Base-by-base conservation (phyloP, 1,140 invertebrate genomes). In the Acromyrmex heyeri region DNA sequence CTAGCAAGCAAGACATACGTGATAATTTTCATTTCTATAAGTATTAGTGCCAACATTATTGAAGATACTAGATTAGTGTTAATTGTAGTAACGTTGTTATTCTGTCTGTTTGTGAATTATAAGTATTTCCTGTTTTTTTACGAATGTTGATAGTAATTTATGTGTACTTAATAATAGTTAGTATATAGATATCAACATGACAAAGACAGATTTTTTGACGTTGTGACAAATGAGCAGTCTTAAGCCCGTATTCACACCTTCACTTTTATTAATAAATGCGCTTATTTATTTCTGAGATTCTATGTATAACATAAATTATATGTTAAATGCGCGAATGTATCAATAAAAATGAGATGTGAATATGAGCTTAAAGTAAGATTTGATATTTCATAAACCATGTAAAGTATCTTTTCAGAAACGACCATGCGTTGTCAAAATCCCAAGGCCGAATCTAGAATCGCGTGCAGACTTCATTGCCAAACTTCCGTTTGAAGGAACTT, bases 401-500 rank as follows among this genome's bases (percentile, higher is more conserved):
- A 48, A 5, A 62, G 5, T 21, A 3, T 59, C 30, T 34, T 24
- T 6, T 7, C n/a, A 18, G 30, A 55, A 10, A 18, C 14, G 12
- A 57, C 5, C 44, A 6, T 3, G 24, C 30, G 3, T 2, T 61
- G 34, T 72, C 18, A 14, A 10, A 57, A 70, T 2, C 64, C 14
- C 21, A 4, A 12, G 16, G 38, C 4, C 30, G 5, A n/a, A 81
- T n/a, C 21, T 5, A 44, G 38, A 44, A 65, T 48, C 30, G 12
- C 27, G 12, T 10, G 38, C 34, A 61, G 79, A 50, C 38, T 48
- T 21, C 7, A 18, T 38, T 55, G 78, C 48, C 67, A 38, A 73
- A 82, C 53, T 82, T 82, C 79, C 38, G 67, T 24, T 48, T 48
- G 34, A 61, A 14, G 38, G 24, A 61, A 61, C 69, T 73, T 73